Evolutionary conservation across 2,113 vertebrate genomes (phyloP), one percentile per base, ranked within the genome.

Genomic region (Pseudopipra pipra): DNA sequence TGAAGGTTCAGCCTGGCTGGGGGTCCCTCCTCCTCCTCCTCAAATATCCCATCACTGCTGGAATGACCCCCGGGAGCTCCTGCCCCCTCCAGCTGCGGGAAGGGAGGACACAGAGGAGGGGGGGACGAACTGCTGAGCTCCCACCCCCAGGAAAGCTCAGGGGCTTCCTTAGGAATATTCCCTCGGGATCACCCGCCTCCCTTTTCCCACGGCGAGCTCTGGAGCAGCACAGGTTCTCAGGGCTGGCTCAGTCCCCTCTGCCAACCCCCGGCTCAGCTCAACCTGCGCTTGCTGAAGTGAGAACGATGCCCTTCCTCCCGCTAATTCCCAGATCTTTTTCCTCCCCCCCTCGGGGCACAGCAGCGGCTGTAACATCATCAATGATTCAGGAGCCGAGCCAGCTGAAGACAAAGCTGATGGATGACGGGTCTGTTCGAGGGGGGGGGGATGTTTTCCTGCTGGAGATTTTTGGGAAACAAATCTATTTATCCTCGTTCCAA

Each of bases 391-490:
- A 95, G 46, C 1, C 0, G 51, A 83, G 94, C 90, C 88, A 93
- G 75, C 61, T 9, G 59, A 85, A 95, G 94, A 37, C 82, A 46
- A 61, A 91, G 90, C 71, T 83, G 94, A 92, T 74, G 82, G 95
- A 93, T 80, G 83, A 73, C 51, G 54, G 77, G 33, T 43, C 56
- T 75, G 82, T 51, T 92, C 20, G 59, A 51, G 67, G 39, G 39
- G 39, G 39, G 5, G 12, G 39, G 12, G 39, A 85, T 55, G 70
- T 85, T 95, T 85, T 72, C 78, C 66, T 73, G 86, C 49, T 33
- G 70, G 88, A 91, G 82, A n/a, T 41, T 85, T 95, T 75, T 93
- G 58, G 58, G 87, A 91, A 96, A 93, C 84, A 87, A 85, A 91
- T 87, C 35, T 30, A 87, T 91, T 89, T 85, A 47, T 85, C 67